Percentiles rank a stretch among this genome's conserved stretches.
Evolutionary conservation across 1,140 invertebrate species (phyloP).

Genomic region (Thaumetopoea pityocampa): DNA sequence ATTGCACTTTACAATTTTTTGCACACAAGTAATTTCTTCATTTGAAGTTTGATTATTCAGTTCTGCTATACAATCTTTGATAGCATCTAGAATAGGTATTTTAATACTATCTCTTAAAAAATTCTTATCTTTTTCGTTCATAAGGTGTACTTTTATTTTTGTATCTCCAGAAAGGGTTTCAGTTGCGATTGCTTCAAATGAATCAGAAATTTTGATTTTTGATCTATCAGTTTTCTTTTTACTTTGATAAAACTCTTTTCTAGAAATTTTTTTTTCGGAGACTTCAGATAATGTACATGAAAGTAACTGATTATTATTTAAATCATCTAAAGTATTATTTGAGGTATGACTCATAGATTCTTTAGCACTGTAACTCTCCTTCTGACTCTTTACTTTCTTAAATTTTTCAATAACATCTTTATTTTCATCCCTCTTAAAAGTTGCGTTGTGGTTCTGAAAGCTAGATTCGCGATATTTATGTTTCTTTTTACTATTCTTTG

Average conservation of each 20-base stretch:
- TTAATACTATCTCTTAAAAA: slow-evolving; percentile 46
- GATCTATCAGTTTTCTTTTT: slow-evolving; percentile 29
- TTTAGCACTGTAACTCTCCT: slow-evolving; percentile 28
- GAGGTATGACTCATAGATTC: slow-evolving; percentile 42
- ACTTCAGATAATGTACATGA: slow-evolving; percentile 48
- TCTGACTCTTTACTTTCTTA: slow-evolving; percentile 24
- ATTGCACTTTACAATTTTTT: slow-evolving; percentile 33
- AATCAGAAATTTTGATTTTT: slow-evolving; percentile 42
- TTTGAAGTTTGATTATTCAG: slow-evolving; percentile 23
- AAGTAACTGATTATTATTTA: slow-evolving; percentile 50
- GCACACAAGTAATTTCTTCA: slow-evolving; percentile 28
- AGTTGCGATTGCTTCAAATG: slow-evolving; percentile 51
- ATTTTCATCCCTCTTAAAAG: slow-evolving; percentile 26
- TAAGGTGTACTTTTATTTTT: slow-evolving; percentile 63
- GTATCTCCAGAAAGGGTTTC: slow-evolving; percentile 35
- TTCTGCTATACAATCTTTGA: slow-evolving; percentile 44
- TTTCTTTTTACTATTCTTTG: slow-evolving; percentile 38
- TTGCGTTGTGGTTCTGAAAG: slow-evolving; percentile 16
- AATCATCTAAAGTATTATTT: slow-evolving; percentile 51
- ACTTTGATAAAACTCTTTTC: slow-evolving; percentile 23
- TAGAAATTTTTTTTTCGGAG: slow-evolving; percentile 39
- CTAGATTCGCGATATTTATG: slow-evolving; percentile 17
- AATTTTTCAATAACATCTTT: slow-evolving; percentile 28
- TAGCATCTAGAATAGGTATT: slow-evolving; percentile 38
- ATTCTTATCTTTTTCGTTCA: slow-evolving; percentile 55